phyloP scores from a whole-genome alignment of 1,140 invertebrate species.

The Tribolium madens region DNA sequence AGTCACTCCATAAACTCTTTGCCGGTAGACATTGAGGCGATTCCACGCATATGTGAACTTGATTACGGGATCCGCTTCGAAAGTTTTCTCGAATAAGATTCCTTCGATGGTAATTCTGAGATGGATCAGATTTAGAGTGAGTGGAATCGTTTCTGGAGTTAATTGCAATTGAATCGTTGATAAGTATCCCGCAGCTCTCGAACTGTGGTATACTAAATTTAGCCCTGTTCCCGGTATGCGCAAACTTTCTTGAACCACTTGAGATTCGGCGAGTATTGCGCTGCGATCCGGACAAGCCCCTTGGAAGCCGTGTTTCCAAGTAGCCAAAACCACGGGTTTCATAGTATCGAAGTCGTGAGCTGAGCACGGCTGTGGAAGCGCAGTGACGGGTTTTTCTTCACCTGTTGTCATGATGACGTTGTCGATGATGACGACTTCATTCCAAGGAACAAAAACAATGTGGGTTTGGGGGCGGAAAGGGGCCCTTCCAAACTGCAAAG shows the following conservation, averaged over 20 bases:
- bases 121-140: slow-evolving; percentile 86
- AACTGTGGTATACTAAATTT: slow-evolving; percentile 96
- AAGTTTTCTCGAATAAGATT: slow-evolving; percentile 90
- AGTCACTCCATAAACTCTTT: slow-evolving; percentile 92
- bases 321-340: slow-evolving; percentile 94
- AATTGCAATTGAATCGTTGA: slow-evolving; percentile 95
- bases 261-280: slow-evolving; percentile 93
- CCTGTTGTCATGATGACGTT: slow-evolving; percentile 87
- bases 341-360: slow-evolving; percentile 94
- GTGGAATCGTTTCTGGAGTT: slow-evolving; percentile 86
- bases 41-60: slow-evolving; percentile 98
- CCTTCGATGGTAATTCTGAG: slow-evolving; percentile 94
- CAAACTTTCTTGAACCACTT: slow-evolving; percentile 94
- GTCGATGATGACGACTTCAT: slow-evolving; percentile 94
- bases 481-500: slow-evolving; percentile 91
- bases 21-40: slow-evolving; percentile 94
- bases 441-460: slow-evolving; percentile 96
- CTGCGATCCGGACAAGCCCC: slow-evolving; percentile 93
- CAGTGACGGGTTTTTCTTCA: slow-evolving; percentile 76
- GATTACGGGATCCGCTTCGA: slow-evolving; percentile 95
- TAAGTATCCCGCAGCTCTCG: slow-evolving; percentile 89
- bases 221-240: slow-evolving; percentile 93
- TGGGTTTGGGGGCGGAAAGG: slow-evolving; percentile 91
- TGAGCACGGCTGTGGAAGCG: slow-evolving; percentile 81
- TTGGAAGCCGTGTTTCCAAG: slow-evolving; percentile 97